Evolutionary conservation across 2,113 vertebrate species (phyloP), one percentile per base, ranked within the genome.

Genomic region (Oncorhynchus gorbuscha): DNA sequence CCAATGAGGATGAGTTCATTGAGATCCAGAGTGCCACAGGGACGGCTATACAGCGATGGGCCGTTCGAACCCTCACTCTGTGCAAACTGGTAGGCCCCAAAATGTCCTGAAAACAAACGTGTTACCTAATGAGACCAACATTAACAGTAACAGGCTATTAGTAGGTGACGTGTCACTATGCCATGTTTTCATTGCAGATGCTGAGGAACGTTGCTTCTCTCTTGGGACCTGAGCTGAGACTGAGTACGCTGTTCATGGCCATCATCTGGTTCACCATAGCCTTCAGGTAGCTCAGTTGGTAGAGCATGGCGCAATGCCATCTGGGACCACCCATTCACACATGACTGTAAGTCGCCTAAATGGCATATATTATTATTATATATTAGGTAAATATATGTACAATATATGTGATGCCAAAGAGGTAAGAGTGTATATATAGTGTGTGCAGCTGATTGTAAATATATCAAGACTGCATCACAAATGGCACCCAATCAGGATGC

Each of bases 191-290:
- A 59, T 45, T 85, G 0, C 73, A 99, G 97, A 95, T 99, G 72
- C 87, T 96, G 91, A 95, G 93, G 86, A 98, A 97, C 0, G 86
- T 96, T 11, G 83, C 94, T n/a, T 96, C 94, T 65, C 96, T 97
- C 55, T 85, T 96, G 78, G 92, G 94, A 83, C 94, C 91, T 5
- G 96, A 97, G 75, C 94, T 95, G 83, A 93, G 95, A 81, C 94
- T 94, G 78, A 95, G 95, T 26, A 99, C 97, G 0, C 89, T 98
- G 77, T 94, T 98, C 86, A 95, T 99, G 94, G 95, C 96, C 32
- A 90, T 96, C 76, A 95, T 99, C 84, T 99, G 97, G 97, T 97
- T 99, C 90, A 95, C 95, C 62, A 96, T 99, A 95, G 96, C 97
- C 39, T 94, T 99, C 92, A 98, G 97, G 97, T n/a, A n/a, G n/a